Evolutionary conservation across 64 coral and sea anemone species (phyloP), one percentile per base, ranked within the genome.

Genomic region (Porites lutea): DNA sequence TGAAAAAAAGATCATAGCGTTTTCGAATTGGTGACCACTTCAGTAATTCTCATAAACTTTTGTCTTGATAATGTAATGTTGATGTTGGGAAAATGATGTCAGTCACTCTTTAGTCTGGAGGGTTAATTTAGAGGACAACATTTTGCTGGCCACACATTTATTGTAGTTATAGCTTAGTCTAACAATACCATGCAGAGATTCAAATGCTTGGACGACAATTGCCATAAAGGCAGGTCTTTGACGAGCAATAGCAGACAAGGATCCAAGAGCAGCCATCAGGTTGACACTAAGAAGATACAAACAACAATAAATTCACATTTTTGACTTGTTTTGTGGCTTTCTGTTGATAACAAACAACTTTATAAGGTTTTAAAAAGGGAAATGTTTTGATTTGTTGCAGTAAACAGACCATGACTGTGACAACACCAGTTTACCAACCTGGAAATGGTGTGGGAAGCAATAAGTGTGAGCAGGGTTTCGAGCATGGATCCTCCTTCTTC

Each of bases 211-310:
- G 18, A 96, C 94, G 52, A 99, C 97, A 59, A 92, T 96, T 47
- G 97, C 93, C 94, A 99, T 99, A 45, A 99, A 99, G 19, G 93
- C 94, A 19, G 97, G 97, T 70, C 97, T 93, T 55, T 99, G 97
- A 65, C 94, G 82, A 27, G 97, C 97, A 75, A 99, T 99, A 7
- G 95, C 93, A 52, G 97, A 94, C 14, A 99, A 74, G 84, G 97
- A 96, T 71, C 97, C 97, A 74, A 99, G 88, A 27, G 91, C 82
- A 67, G 97, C 97, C 97, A 99, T 99, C 13, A 99, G 90, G 74
- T 99, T 99, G 21, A 99, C 97, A 94, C 97, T 99, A 80, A 44
- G 85, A 82, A 79, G 49, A 65, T 27, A 74, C 27, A n/a, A n/a
- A 27, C 13, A 65, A 23, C 4, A 44, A 75, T 4, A 22, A 47